Conservation (phyloP, 2,888 invertebrate species). For the Tinea semifulvella region DNA sequence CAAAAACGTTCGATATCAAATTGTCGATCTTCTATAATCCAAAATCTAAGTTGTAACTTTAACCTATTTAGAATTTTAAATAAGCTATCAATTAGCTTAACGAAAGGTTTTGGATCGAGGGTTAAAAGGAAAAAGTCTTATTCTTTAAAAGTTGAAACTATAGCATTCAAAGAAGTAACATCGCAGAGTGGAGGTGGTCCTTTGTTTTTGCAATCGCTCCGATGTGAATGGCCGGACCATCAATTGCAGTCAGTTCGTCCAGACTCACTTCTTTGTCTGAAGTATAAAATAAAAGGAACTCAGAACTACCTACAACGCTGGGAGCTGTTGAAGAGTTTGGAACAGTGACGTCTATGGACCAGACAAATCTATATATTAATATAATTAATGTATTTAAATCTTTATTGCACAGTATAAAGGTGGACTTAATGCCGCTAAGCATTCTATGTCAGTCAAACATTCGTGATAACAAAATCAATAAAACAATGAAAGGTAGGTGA, state of each 20-base stretch:
- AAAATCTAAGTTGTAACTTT: too few species aligned
- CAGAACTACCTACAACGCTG: constrained; percentile 11
- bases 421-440: too few species aligned
- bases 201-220: constrained; percentile 17
- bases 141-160: constrained; percentile 4
- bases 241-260: constrained; percentile 28
- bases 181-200: constrained; percentile 12
- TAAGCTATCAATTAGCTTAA: background rate
- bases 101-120: background rate
- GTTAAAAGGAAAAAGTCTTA: constrained; percentile 2
- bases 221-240: constrained; percentile 29
- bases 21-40: too few species aligned
- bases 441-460: too few species aligned
- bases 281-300: constrained; percentile 17
- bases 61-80: too few species aligned
- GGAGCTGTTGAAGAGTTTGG: constrained; percentile 1
- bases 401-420: too few species aligned
- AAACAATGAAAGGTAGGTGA: too few species aligned
- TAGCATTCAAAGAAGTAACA: constrained; percentile 14
- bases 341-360: too few species aligned
- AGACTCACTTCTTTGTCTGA: constrained; percentile 30
- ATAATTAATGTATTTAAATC: too few species aligned
- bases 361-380: too few species aligned
- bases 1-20: too few species aligned
- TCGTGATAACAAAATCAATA: too few species aligned